Conservation (phyloP, 1,140 invertebrate species). For the Cephus cinctus region DNA sequence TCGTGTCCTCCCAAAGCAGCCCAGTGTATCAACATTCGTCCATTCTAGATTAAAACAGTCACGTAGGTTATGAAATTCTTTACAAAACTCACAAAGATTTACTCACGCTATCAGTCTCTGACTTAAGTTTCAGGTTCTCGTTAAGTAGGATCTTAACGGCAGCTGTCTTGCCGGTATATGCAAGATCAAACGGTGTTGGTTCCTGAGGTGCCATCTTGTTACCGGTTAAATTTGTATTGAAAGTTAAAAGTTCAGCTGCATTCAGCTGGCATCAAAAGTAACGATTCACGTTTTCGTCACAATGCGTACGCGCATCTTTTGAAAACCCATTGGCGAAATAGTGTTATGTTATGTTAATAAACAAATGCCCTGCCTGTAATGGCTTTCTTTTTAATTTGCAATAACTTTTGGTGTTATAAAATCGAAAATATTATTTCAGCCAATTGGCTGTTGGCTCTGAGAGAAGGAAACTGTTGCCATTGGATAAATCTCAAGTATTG, state of each 20-base stretch:
- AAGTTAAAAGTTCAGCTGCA: constrained; percentile 1
- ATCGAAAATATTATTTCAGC: too few relatives aligned
- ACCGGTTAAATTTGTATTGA: not conserved
- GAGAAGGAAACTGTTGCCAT: too few relatives aligned
- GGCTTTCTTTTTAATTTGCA: too few relatives aligned
- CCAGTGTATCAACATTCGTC: constrained; percentile 67
- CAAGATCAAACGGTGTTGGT: constrained; percentile 35
- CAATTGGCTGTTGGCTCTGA: too few relatives aligned
- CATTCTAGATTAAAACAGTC: constrained; percentile 52
- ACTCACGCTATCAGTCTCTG: constrained; percentile 37
- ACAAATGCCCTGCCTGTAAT: too few relatives aligned
- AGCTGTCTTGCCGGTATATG: constrained; percentile 40
- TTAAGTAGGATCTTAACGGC: constrained; percentile 35
- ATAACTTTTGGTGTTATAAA: too few relatives aligned
- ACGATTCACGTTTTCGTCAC: too few relatives aligned
- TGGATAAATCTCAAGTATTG: too few relatives aligned
- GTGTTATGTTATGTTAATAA: too few relatives aligned
- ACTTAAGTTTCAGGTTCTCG: constrained; percentile 34
- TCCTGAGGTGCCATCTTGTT: constrained; percentile 14
- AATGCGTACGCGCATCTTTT: too few relatives aligned
- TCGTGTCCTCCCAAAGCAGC: constrained; percentile 67
- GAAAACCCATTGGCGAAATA: too few relatives aligned
- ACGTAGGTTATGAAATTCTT: constrained; percentile 1
- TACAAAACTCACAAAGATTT: constrained; percentile 20
- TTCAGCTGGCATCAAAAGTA: constrained; percentile 7